phyloP scores from a whole-genome alignment of 2,888 invertebrate genomes.

The Nysson spinosus region DNA sequence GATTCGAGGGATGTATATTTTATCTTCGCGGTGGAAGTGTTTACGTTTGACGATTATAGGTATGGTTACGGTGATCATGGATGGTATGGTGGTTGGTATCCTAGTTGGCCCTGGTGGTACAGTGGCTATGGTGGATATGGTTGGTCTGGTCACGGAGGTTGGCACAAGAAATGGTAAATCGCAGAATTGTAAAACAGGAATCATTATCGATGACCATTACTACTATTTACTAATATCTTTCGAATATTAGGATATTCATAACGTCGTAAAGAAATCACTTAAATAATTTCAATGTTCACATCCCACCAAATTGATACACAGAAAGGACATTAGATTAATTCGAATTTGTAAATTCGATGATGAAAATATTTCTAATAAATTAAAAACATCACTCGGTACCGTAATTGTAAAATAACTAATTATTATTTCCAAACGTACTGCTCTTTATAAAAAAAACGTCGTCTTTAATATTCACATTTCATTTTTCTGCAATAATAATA shows the following conservation, averaged over 20 bases:
- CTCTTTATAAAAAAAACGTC: too few relatives aligned
- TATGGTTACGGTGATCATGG: slow-evolving; percentile 42
- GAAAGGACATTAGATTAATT: background rate
- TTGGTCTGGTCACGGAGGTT: slow-evolving; percentile 35
- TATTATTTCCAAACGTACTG: too few relatives aligned
- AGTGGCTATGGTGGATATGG: slow-evolving; percentile 36
- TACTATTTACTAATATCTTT: slow-evolving; percentile 12
- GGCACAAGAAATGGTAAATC: slow-evolving; percentile 61
- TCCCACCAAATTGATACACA: too few relatives aligned
- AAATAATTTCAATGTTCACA: too few relatives aligned
- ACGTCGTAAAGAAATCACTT: too few relatives aligned
- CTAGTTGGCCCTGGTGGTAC: slow-evolving; percentile 53
- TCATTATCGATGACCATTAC: background rate
- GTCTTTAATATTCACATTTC: too few relatives aligned
- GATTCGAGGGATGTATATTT: slow-evolving; percentile 5
- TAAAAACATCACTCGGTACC: too few relatives aligned
- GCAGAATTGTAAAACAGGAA: slow-evolving; percentile 5
- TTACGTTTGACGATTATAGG: slow-evolving; percentile 36
- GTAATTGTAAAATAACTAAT: too few relatives aligned
- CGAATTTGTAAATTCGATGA: too few relatives aligned
- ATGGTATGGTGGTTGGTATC: slow-evolving; percentile 57
- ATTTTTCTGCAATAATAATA: too few relatives aligned
- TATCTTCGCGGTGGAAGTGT: background rate
- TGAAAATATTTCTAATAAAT: too few relatives aligned
- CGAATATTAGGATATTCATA: too few relatives aligned